A percentile compares a stretch with the other conserved stretches of the same genome.
Conservation (phyloP, 2,113 vertebrate genomes). For the Pogona vitticeps region DNA sequence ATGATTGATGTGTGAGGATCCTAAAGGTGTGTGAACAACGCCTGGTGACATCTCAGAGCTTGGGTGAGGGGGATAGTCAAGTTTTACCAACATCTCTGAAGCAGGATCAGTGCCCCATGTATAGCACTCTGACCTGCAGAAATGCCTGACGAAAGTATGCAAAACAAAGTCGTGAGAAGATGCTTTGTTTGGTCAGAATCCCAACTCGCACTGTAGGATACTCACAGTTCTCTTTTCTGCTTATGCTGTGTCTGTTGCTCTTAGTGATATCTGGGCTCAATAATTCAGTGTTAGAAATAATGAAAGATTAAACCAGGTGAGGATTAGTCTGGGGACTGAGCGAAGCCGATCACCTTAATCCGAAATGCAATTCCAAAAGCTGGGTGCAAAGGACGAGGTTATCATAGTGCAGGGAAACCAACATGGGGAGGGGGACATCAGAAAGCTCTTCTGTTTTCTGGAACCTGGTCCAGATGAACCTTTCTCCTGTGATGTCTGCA, state of each 20-base stretch:
- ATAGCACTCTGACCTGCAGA: too few species aligned
- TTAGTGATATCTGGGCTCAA: not conserved
- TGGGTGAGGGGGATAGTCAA: not conserved
- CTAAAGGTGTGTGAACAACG: not conserved
- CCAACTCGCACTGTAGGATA: not conserved
- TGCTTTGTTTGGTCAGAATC: not conserved
- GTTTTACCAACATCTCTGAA: too few species aligned
- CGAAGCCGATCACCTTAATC: constrained; percentile 23
- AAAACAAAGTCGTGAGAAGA: not conserved
- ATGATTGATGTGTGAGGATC: too few species aligned
- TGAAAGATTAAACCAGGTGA: constrained; percentile 26
- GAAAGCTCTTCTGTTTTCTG: too few species aligned
- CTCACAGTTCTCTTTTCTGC: not conserved
- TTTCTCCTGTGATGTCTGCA: too few species aligned
- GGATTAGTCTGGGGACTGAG: not conserved
- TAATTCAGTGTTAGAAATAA: not conserved
- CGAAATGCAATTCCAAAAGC: not conserved
- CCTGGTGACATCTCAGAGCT: not conserved
- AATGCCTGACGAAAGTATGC: not conserved
- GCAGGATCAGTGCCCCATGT: too few species aligned
- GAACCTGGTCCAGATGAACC: too few species aligned
- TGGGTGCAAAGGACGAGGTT: not conserved
- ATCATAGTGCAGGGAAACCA: not conserved
- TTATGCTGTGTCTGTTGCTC: not conserved
- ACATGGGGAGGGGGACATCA: too few species aligned